Conservation (phyloP, 2,113 vertebrate genomes). For the Hepsetus odoe region DNA sequence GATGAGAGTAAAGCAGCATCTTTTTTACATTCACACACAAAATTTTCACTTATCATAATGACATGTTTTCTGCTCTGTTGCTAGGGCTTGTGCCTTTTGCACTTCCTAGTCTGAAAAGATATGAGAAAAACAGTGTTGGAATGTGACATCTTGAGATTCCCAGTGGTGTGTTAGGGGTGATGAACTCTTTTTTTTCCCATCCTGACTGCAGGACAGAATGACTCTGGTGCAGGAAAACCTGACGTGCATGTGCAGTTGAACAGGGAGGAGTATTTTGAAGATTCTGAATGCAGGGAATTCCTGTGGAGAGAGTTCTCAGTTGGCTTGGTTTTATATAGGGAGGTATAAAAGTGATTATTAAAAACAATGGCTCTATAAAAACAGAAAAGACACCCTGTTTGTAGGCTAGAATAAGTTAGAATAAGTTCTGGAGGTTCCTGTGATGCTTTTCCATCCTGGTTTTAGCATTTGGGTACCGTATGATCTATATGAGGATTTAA, state of each 20-base stretch:
- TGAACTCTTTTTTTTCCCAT: conserved; percentile 10
- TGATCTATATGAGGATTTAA: background rate
- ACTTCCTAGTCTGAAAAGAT: background rate
- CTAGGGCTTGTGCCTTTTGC: background rate
- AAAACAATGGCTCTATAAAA: too few species aligned
- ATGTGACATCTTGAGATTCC: background rate
- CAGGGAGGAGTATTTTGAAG: background rate
- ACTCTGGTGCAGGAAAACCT: background rate
- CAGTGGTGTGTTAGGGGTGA: background rate
- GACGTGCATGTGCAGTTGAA: background rate
- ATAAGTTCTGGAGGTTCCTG: too few species aligned
- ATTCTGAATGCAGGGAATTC: background rate
- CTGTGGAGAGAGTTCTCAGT: background rate
- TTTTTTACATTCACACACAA: too few species aligned
- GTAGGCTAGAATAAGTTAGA: too few species aligned
- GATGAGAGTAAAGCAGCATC: too few species aligned
- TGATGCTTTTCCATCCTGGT: background rate
- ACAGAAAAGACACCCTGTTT: too few species aligned
- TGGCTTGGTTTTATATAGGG: too few species aligned
- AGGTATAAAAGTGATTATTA: too few species aligned
- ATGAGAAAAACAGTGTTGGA: conserved; percentile 10
- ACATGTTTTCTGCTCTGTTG: background rate
- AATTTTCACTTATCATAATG: too few species aligned
- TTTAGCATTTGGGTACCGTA: background rate
- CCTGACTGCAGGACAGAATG: background rate